Percentiles rank a stretch among this genome's conserved stretches.
phyloP scores from a whole-genome alignment of 2,113 vertebrate species.

The Casuarius casuarius region DNA sequence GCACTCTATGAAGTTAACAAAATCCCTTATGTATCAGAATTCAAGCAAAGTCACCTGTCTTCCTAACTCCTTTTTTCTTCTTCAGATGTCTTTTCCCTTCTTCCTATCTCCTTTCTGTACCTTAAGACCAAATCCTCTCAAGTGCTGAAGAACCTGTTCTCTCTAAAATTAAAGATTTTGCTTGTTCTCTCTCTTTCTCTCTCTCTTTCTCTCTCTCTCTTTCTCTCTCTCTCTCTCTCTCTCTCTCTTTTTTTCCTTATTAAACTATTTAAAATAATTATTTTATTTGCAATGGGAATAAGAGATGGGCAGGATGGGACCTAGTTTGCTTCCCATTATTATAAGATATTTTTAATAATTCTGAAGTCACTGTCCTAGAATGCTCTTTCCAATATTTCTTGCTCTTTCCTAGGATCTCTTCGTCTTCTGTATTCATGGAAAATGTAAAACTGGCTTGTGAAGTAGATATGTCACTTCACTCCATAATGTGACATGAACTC shows the following conservation, averaged over 20 bases:
- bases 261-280: constrained; percentile 5
- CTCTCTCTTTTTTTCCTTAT: background rate
- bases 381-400: background rate
- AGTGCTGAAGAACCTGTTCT: background rate
- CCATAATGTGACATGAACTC: background rate
- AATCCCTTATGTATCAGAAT: background rate
- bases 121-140: background rate
- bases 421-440: background rate
- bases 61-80: background rate
- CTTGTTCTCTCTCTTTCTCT: background rate
- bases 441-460: background rate
- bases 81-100: background rate
- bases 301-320: background rate
- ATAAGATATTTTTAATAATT: background rate
- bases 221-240: background rate
- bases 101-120: background rate
- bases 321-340: background rate
- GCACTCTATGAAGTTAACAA: background rate
- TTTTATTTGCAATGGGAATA: background rate
- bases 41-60: background rate
- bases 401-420: background rate
- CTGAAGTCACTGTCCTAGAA: background rate
- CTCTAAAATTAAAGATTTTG: background rate
- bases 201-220: background rate
- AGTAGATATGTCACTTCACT: background rate